Base-by-base conservation (phyloP, 2,888 invertebrate species). In the Hydropsyche betteni region DNA sequence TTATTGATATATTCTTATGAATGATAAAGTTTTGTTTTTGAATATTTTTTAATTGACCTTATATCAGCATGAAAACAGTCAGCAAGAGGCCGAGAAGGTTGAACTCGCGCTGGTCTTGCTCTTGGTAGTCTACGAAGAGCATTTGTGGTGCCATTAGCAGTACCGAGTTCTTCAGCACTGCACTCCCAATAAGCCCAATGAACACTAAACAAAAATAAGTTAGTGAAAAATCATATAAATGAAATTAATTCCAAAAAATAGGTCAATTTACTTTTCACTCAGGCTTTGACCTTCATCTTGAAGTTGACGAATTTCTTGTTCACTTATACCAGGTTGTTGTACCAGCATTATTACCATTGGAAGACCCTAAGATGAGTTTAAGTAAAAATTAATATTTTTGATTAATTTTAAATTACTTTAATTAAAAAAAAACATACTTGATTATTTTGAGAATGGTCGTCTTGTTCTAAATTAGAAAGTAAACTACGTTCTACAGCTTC, bases 261-360 rank as follows among this genome's bases (percentile, higher is more conserved):
- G 33, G 33, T 61, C 8, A 44, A 75, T 74, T 75, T 82, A 93
- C 94, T 94, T 94, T 83, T 95, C 94, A 68, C 97, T 95, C 72
- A 97, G 89, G 85, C 92, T 93, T 85, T 95, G 94, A 4, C 97
- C 97, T 83, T 96, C 96, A 81, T 95, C 94, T 78, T 95, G 91
- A 75, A 98, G 88, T 82, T 93, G 91, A 79, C 93, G 89, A n/a
- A 94, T 88, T 83, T 96, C 96, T 81, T 94, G 93, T 83, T 96
- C 95, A 80, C 93, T 93, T 83, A 95, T 91, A 76, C 88, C 88
- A 12, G 93, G 89, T 84, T 96, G 95, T 83, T 95, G 94, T 36
- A 96, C 92, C 84, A 97, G 95, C 86, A 98, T 92, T 81, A 98
- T 90, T 68, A 97, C 96, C 82, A 97, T 92, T 1, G 97, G 97